Percentiles rank a stretch among this genome's conserved stretches.
These are phyloP conservation scores for Schizaphis graminum DNA, from an alignment of 2,888 invertebrate species.

Conservation along the genomic window DNA sequence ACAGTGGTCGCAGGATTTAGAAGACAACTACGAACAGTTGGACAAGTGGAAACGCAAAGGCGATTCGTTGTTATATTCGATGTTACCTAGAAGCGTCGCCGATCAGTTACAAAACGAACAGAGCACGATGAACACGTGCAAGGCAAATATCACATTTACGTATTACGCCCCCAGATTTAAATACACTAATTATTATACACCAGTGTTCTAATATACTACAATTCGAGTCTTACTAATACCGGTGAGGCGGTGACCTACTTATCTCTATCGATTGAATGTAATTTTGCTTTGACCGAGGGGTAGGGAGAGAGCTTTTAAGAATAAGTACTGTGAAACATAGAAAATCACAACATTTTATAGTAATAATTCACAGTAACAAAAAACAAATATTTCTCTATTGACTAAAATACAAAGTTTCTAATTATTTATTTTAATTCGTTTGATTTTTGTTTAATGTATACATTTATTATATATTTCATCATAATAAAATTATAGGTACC, in stretches of 20 bases:
- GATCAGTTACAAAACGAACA: slow-evolving; percentile 83
- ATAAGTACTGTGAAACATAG: neutral
- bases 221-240: neutral
- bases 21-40: slow-evolving; percentile 81
- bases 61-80: slow-evolving; percentile 89
- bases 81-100: slow-evolving; percentile 90
- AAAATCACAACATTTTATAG: neutral
- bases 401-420: neutral
- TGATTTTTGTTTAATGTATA: neutral
- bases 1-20: slow-evolving; percentile 82
- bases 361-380: neutral
- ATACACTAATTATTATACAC: neutral
- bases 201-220: neutral
- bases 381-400: neutral
- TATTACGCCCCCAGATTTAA: neutral
- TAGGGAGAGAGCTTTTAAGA: neutral
- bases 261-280: neutral
- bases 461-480: neutral
- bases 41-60: slow-evolving; percentile 90
- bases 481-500: neutral
- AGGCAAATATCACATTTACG: slow-evolving; percentile 73
- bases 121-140: slow-evolving; percentile 84
- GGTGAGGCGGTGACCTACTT: neutral
- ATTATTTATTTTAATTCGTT: neutral
- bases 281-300: neutral